Evolutionary conservation across 2,797 vertebrate species (phyloP).

Genomic region (Cynopterus sphinx): DNA sequence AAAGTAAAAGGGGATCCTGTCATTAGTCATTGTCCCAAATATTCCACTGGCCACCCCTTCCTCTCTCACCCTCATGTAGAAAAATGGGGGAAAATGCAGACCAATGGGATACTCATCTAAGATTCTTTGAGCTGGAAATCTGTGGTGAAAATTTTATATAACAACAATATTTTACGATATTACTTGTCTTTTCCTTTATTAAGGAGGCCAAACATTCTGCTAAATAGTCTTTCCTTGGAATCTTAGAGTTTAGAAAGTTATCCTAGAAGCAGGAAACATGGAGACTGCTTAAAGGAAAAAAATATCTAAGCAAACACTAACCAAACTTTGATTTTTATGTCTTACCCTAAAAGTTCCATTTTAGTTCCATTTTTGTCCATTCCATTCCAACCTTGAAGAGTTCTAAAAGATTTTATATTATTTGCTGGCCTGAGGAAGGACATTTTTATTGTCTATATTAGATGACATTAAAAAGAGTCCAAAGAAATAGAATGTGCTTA

Average conservation of each 20-base stretch:
- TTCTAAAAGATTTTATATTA: neutral
- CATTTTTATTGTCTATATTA: neutral
- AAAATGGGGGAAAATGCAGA: neutral
- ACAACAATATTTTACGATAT: neutral
- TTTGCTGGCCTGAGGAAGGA: neutral
- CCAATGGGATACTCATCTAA: neutral
- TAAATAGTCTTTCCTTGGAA: neutral
- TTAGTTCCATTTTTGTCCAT: neutral
- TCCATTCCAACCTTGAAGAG: neutral
- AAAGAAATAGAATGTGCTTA: neutral
- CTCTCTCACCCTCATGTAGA: neutral
- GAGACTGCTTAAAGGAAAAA: neutral
- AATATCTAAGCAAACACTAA: neutral
- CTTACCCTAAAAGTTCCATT: neutral
- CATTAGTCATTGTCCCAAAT: neutral
- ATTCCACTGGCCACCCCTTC: neutral
- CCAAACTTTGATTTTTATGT: neutral
- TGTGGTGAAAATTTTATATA: neutral
- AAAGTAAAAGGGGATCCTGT: neutral
- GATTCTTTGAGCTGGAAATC: neutral
- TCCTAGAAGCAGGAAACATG: neutral
- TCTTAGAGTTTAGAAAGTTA: neutral
- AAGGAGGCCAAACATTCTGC: neutral
- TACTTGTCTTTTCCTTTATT: neutral
- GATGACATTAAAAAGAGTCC: neutral